Evolutionary conservation across 2,888 invertebrate genomes (phyloP).

Genomic region (Drosophila koepferae): DNA sequence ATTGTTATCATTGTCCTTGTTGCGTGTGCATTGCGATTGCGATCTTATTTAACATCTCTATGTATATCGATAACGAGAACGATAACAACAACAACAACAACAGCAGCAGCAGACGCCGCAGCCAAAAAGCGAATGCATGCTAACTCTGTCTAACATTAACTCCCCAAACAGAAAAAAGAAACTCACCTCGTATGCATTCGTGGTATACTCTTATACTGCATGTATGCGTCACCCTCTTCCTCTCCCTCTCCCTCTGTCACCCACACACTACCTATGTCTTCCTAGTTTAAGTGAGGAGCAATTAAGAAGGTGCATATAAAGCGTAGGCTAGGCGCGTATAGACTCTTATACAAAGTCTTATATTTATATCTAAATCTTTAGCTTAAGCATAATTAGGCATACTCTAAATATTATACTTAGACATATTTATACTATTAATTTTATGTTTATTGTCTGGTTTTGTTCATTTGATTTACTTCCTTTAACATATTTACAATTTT

Average conservation of each 20-base stretch:
- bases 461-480: conserved; percentile 31
- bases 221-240: conserved; percentile 13
- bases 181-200: conserved; percentile 27
- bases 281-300: conserved; percentile 12
- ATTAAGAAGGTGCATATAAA: conserved; percentile 54
- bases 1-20: conserved; percentile 23
- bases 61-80: conserved; percentile 22
- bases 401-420: neutral
- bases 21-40: conserved; percentile 15
- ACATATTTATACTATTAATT: conserved; percentile 16
- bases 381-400: conserved; percentile 7
- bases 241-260: neutral
- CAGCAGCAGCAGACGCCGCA: conserved; percentile 5
- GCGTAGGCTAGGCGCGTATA: conserved; percentile 3
- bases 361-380: neutral
- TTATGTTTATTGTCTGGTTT: conserved; percentile 27
- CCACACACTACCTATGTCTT: neutral
- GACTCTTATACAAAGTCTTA: neutral
- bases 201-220: conserved; percentile 29
- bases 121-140: conserved; percentile 37
- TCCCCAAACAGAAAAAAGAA: neutral
- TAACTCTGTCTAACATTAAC: conserved; percentile 41
- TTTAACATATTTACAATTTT: conserved; percentile 50
- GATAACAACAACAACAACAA: conserved; percentile 12
- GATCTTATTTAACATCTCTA: conserved; percentile 12